Base-by-base conservation (phyloP, 1,140 invertebrate genomes). In the Oedothorax gibbosus region DNA sequence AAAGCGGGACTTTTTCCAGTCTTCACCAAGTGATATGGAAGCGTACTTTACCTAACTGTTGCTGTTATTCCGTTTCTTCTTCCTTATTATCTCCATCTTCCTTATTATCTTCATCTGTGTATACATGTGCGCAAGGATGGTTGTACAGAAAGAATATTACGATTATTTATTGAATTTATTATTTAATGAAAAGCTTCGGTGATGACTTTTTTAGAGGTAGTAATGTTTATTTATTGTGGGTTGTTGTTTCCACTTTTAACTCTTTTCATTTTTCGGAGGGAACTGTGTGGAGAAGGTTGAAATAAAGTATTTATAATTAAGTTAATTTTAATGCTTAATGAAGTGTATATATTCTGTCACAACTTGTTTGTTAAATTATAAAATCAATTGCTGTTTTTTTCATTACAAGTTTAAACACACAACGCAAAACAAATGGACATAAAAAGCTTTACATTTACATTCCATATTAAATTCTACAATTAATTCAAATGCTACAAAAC, bases 1-100 rank as follows among this genome's bases (percentile, higher is more conserved):
- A 84, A 84, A 84, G 81, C 81, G 51, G 81, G 81, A 84, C 81
- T 84, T 84, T 82, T 79, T 79, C 77, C 77, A 66, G 50, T 53
- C 56, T 66, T 54, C 49, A 79, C 56, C 64, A 64, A 79, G 77
- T 79, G 77, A 79, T 79, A 79, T 56, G 64, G 56, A 35, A 56
- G 77, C n/a, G 64, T 79, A 51, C 64, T 79, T n/a, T 79, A 65
- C 56, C 9, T 68, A 68, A 21, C 56, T 79, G 77, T 79, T 79
- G 68, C 51, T 68, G 77, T 79, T 79, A 77, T 21, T 78, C 20
- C 21, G 54, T 66, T 35, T 14, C 18, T 75, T 60, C 54, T 57
- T 75, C n/a, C 35, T 15, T 75, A 35, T 35, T 35, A 35, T 35
- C 35, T 35, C 35, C 35, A 35, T 35, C 35, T 35, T 35, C 35